Evolutionary conservation across 2,797 vertebrate genomes (phyloP).

Genomic region (Pantherophis vulpinus): DNA sequence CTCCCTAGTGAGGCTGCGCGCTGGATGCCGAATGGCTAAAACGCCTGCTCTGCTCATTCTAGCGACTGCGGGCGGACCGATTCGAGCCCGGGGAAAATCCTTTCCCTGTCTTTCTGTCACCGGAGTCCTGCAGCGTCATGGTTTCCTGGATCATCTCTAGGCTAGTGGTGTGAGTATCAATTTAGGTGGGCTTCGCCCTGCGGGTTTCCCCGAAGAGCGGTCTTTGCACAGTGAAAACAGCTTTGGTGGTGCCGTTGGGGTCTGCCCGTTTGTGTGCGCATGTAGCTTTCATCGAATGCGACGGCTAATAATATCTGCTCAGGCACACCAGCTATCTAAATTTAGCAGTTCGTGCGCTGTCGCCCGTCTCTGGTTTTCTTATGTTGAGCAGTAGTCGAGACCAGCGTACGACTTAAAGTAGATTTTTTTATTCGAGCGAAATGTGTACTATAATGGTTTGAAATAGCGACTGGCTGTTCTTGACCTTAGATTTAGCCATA

Average conservation of each 20-base stretch:
- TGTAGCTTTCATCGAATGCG: neutral
- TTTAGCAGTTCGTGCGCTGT: slow-evolving; percentile 55
- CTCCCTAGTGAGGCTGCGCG: slow-evolving; percentile 73
- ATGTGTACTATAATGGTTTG: neutral
- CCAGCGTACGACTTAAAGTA: neutral
- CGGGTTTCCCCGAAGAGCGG: neutral
- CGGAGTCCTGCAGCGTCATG: slow-evolving; percentile 83
- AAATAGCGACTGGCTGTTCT: neutral
- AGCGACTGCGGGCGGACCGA: slow-evolving; percentile 50
- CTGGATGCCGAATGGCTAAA: slow-evolving; percentile 75
- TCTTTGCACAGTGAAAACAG: neutral
- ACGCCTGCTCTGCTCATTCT: slow-evolving; percentile 70
- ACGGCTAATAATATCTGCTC: slow-evolving; percentile 43
- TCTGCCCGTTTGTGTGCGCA: neutral
- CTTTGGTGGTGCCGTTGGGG: neutral
- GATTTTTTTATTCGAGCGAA: neutral
- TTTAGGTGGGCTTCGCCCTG: neutral
- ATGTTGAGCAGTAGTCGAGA: neutral
- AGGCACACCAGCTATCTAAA: slow-evolving; percentile 45
- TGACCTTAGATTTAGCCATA: neutral
- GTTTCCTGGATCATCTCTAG: slow-evolving; percentile 99
- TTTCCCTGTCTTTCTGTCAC: slow-evolving; percentile 39
- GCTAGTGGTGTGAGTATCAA: slow-evolving; percentile 94
- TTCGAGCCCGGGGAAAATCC: slow-evolving; percentile 44
- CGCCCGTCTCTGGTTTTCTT: slow-evolving; percentile 21